Conservation (phyloP, 2,113 vertebrate species). For the Abramis brama region DNA sequence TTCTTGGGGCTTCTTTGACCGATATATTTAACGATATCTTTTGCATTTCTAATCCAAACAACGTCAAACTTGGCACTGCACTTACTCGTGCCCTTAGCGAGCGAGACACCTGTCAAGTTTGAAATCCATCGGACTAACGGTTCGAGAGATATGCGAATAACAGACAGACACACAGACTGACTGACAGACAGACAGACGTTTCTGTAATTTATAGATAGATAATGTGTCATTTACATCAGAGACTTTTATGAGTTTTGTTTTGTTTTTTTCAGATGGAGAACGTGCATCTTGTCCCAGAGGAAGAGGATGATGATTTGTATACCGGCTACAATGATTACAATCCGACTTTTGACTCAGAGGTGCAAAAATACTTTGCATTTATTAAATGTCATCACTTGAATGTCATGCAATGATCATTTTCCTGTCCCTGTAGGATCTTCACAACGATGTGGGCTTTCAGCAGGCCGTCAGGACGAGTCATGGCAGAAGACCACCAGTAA, state of each 20-base stretch:
- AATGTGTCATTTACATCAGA: background rate
- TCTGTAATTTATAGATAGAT: no score
- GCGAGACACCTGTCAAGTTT: no score
- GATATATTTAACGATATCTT: no score
- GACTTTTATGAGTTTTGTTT: background rate
- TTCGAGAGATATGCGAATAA: no score
- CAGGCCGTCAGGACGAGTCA: conserved; percentile 92
- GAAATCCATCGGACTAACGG: no score
- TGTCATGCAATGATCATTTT: background rate
- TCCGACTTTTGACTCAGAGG: conserved; percentile 91
- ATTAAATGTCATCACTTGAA: background rate
- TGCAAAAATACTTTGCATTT: conserved; percentile 60
- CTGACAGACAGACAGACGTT: no score
- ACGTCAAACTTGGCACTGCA: no score
- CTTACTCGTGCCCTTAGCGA: no score
- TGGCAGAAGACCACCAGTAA: conserved; percentile 91
- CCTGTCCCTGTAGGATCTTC: conserved; percentile 83
- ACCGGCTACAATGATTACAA: conserved; percentile 98
- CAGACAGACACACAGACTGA: no score
- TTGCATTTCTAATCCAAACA: no score
- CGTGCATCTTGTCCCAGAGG: conserved; percentile 82
- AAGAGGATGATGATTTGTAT: conserved; percentile 94
- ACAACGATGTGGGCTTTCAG: conserved; percentile 92
- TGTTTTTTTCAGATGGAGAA: conserved; percentile 82
- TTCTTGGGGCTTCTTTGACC: no score